phyloP scores from a whole-genome alignment of 2,888 invertebrate genomes.

The Cyaniris semiargus region DNA sequence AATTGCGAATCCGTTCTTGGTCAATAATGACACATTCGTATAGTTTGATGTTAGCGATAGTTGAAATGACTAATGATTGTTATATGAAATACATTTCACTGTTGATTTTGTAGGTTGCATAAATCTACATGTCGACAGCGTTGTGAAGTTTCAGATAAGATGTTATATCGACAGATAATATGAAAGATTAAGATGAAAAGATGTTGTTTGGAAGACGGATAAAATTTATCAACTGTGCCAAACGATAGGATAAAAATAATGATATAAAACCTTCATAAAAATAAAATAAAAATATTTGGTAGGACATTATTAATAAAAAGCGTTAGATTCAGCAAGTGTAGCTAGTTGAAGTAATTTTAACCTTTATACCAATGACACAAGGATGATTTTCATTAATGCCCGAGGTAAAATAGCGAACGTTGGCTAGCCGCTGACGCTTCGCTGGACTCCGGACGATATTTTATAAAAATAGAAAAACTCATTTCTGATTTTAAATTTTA shows the following conservation, averaged over 20 bases:
- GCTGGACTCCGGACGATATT: conserved; percentile 4
- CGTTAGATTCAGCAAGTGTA: background rate
- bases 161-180: background rate
- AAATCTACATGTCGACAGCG: background rate
- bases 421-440: background rate
- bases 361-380: background rate
- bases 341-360: background rate
- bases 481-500: conserved; percentile 32
- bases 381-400: background rate
- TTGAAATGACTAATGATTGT: background rate
- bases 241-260: background rate
- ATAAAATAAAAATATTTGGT: background rate
- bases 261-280: background rate
- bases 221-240: background rate
- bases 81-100: background rate
- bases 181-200: background rate
- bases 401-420: background rate
- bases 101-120: background rate
- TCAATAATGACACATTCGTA: too few species aligned
- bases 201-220: background rate
- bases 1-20: too few species aligned
- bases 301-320: background rate
- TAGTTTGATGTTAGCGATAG: background rate
- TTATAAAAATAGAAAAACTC: conserved; percentile 23
- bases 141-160: background rate